Base-by-base conservation (phyloP, 2,888 invertebrate species). In the Phania funesta region DNA sequence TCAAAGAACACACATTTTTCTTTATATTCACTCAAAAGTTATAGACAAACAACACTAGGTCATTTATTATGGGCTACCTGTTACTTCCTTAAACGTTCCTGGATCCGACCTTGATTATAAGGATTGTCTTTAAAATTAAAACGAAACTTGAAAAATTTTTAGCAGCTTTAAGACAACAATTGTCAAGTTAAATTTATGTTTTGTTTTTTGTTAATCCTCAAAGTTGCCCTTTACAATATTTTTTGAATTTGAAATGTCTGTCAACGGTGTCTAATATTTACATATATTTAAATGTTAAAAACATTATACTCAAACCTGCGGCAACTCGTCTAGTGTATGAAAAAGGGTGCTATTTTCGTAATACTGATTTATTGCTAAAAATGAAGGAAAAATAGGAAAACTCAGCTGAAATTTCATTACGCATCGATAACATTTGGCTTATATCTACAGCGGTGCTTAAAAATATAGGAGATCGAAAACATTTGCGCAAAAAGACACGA, bases 361-460 rank as follows among this genome's bases (percentile, higher is more conserved):
- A 76, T 83, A 73, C 83, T 83, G 79, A 83, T 80, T 83, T 83
- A 83, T 83, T 75, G 56, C 68, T 50, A 26, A 62, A 50, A 64
- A 64, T 32, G 32, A 76, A 62, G 24, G 11, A 60, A 68, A 75
- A 68, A 6, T 62, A 22, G 60, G 29, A 68, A 80, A 80, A 73
- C 64, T 67, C 35, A 76, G 65, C 74, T 73, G 46, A 75, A 82
- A 54, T 82, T 82, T 78, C 41, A 78, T 78, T 82, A 75, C 46
- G 26, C 82, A 73, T 67, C 64, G 81, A 81, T 73, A 81, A 68
- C 73, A 73, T 74, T 82, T 74, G 77, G 74, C 74, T 70, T 52
- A 70, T 64, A 74, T 1, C 9, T 4, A 74, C 81, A 78, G 65
- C 52, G 0, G 5, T n/a, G 70, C 0, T 1, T 3, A n/a, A 46